Base-by-base conservation (phyloP, 2,797 vertebrate genomes). In the Mormyrops boulengeri region DNA sequence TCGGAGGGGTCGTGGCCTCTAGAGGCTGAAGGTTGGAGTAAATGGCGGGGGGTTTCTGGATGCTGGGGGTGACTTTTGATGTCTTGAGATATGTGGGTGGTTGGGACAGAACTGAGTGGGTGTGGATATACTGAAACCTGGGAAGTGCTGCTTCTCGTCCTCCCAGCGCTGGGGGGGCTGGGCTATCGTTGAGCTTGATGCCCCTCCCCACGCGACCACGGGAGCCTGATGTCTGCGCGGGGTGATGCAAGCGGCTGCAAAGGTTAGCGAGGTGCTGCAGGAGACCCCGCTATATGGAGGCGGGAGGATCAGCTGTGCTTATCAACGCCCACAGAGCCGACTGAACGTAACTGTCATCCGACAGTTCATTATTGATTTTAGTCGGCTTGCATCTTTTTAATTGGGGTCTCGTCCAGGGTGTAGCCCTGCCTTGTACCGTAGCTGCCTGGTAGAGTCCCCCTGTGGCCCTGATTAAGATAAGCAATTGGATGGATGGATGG, bases 191-290 rank as follows among this genome's bases (percentile, higher is more conserved):
- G 14, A 77, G 38, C 73, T n/a, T n/a, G 38, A 44, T 80, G 34
- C 73, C 73, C 34, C 34, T 11, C 22, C 60, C 22, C 30, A 11
- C 47, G 17, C 17, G n/a, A 19, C 82, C 47, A 4, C n/a, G 0
- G 41, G 82, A 30, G n/a, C 19, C 82, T 50, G 44, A 50, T 34
- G 14, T 84, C 17, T 11, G 82, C 22, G 4, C 7, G 47, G 2
- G 82, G 47, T 85, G 82, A 85, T 87, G 85, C 85, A 87, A 87
- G 85, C 17, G 2, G 14, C 50, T 57, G 85, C 34, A 60, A 87
- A 87, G 85, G 50, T 57, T 85, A 50, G 47, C 8, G 22, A 26
- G 14, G 7, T 14, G 30, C 85, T 57, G 11, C 5, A 11, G 34
- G 84, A 30, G 49, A 12, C 4, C 26, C 49, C 1, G 22, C n/a